Conservation (phyloP, 2,797 vertebrate species). For the Gouania willdenowi region DNA sequence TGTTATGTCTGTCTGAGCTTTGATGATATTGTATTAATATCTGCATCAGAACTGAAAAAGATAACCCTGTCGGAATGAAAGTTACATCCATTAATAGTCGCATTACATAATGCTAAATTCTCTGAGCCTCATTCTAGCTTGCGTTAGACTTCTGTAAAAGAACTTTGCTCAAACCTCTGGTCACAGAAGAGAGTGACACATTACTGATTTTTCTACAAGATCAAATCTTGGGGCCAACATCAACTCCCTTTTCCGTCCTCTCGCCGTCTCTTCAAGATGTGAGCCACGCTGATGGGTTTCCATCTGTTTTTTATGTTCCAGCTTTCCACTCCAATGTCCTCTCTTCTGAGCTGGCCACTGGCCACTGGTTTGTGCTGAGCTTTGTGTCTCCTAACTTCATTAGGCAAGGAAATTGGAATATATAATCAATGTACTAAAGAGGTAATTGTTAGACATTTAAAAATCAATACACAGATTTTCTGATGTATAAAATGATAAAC, state of each 20-base stretch:
- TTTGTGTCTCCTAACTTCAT: neutral
- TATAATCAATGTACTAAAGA: too few relatives aligned
- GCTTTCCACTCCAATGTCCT: constrained; percentile 34
- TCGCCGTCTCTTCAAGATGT: constrained; percentile 19
- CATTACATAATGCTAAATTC: too few relatives aligned
- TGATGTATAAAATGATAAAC: too few relatives aligned
- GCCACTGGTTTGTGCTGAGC: constrained; percentile 12
- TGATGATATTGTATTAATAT: too few relatives aligned
- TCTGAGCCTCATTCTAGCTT: too few relatives aligned
- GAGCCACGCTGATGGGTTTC: constrained; percentile 70
- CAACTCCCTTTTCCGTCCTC: constrained; percentile 11
- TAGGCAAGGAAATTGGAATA: neutral
- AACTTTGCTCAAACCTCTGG: constrained; percentile 5
- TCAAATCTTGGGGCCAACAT: constrained; percentile 10
- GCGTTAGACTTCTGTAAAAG: too few relatives aligned
- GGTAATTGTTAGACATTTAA: too few relatives aligned
- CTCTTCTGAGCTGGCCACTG: constrained; percentile 21
- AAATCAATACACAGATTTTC: too few relatives aligned
- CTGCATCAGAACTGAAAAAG: too few relatives aligned
- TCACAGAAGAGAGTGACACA: constrained; percentile 8
- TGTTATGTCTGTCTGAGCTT: too few relatives aligned
- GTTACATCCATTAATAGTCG: too few relatives aligned
- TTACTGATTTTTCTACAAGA: constrained; percentile 20
- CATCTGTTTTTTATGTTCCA: constrained; percentile 43
- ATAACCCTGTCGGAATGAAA: too few relatives aligned